These are phyloP conservation scores for Coregonus suidteri DNA, from an alignment of 2,797 vertebrate genomes.

Conservation along the genomic window DNA sequence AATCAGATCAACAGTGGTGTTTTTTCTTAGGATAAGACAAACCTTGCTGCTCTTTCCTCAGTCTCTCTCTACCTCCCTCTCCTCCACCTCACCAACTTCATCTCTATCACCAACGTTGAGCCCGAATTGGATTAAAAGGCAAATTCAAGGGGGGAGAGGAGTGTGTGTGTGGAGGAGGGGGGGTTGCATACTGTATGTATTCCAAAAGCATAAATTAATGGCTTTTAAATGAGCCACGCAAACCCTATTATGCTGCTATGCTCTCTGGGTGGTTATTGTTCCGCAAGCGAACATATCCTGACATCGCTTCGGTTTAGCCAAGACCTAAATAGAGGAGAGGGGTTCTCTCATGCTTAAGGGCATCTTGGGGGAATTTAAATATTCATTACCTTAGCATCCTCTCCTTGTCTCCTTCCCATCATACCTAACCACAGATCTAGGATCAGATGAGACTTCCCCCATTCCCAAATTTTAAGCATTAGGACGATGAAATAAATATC, in stretches of 20 bases:
- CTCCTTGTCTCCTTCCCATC: neutral
- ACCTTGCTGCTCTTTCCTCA: conserved; percentile 1
- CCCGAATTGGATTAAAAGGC: conserved; percentile 58
- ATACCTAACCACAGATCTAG: neutral
- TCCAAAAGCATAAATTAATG: conserved; percentile 50
- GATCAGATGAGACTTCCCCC: neutral
- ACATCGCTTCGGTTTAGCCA: neutral
- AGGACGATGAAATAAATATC: neutral
- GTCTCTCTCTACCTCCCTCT: neutral
- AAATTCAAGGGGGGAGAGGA: conserved; percentile 34
- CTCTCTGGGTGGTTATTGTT: conserved; percentile 38
- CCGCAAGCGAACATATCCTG: conserved; percentile 23
- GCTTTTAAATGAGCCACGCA: conserved; percentile 47
- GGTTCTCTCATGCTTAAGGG: neutral
- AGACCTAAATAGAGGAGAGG: conserved; percentile 2
- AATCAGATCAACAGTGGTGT: conserved; percentile 27
- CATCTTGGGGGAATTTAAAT: neutral
- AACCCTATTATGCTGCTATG: conserved; percentile 34
- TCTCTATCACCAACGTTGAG: neutral
- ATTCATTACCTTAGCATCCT: neutral
- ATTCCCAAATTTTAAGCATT: neutral
- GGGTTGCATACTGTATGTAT: conserved; percentile 31
- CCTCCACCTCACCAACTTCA: neutral
- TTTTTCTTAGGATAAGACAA: neutral
- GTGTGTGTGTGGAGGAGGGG: neutral